These are phyloP conservation scores for Acrobasis suavella DNA, from an alignment of 2,888 invertebrate genomes.

Conservation along the genomic window DNA sequence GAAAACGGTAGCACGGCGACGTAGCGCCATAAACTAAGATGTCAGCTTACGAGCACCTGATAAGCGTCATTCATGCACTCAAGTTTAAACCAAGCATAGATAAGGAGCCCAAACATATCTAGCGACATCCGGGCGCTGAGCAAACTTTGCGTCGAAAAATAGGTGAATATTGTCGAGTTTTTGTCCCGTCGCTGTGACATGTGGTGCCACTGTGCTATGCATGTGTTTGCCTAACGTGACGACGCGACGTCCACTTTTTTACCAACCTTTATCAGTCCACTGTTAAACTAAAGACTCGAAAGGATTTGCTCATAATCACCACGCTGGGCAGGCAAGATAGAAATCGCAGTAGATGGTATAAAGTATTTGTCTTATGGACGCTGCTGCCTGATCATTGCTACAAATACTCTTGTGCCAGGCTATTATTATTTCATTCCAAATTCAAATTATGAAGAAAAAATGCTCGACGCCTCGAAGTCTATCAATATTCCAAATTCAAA, in stretches of 20 bases:
- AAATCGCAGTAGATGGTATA: no score
- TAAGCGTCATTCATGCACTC: constrained; percentile 66
- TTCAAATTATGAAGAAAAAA: neutral
- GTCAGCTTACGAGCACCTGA: constrained; percentile 61
- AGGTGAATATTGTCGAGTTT: constrained; percentile 47
- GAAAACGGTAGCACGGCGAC: constrained; percentile 57
- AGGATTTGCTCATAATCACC: no score
- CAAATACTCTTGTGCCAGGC: no score
- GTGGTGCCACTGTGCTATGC: constrained; percentile 48
- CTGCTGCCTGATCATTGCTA: no score
- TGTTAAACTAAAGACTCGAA: no score
- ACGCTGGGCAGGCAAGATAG: no score
- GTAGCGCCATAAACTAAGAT: constrained; percentile 57
- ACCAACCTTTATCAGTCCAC: neutral
- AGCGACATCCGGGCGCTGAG: constrained; percentile 67
- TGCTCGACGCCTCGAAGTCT: neutral
- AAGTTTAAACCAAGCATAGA: constrained; percentile 49
- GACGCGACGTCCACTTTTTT: constrained; percentile 24
- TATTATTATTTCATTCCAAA: no score
- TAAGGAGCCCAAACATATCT: constrained; percentile 61
- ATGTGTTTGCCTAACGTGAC: constrained; percentile 37
- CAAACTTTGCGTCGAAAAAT: constrained; percentile 51
- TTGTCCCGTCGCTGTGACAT: constrained; percentile 47
- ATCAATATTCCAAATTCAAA: constrained; percentile 7
- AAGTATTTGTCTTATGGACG: no score